phyloP scores from a whole-genome alignment of 2,797 vertebrate species.

The Labeo calbasu region DNA sequence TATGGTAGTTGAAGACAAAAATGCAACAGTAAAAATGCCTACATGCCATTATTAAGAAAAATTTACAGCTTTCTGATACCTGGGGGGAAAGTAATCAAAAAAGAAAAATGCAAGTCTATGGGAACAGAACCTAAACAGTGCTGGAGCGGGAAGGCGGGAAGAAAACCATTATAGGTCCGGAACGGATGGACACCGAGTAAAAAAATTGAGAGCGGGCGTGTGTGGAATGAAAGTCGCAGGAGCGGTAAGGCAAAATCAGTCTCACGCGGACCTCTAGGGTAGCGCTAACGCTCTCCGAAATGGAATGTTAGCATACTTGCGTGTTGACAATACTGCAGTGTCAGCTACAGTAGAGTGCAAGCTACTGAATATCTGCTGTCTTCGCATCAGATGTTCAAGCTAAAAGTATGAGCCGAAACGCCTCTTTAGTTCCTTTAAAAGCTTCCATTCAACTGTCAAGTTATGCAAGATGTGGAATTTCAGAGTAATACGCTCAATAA shows the following conservation, averaged over 20 bases:
- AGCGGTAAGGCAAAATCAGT: not conserved
- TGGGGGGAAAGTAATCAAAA: not conserved
- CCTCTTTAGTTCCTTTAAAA: conserved; percentile 28
- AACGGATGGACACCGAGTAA: not conserved
- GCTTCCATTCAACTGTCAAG: conserved; percentile 34
- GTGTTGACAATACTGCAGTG: conserved; percentile 33
- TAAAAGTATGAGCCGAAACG: not conserved
- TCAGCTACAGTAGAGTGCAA: conserved; percentile 32
- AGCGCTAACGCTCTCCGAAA: conserved; percentile 25
- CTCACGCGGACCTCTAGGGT: conserved; percentile 21
- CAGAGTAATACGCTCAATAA: conserved; percentile 28
- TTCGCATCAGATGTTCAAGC: conserved; percentile 37
- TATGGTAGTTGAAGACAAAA: not conserved
- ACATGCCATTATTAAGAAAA: not conserved
- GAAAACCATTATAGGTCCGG: not conserved
- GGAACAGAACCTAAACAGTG: not conserved
- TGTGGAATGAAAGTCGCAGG: conserved; percentile 6
- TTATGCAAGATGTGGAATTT: conserved; percentile 15
- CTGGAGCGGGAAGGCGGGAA: not conserved
- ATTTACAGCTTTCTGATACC: not conserved
- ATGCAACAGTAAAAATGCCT: not conserved
- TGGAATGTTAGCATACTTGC: conserved; percentile 32
- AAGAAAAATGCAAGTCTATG: not conserved
- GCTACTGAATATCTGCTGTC: conserved; percentile 37
- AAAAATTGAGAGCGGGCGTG: not conserved